Evolutionary conservation across 1,140 invertebrate genomes (phyloP), one percentile per base, ranked within the genome.

Genomic region (Mactra quadrangularis): DNA sequence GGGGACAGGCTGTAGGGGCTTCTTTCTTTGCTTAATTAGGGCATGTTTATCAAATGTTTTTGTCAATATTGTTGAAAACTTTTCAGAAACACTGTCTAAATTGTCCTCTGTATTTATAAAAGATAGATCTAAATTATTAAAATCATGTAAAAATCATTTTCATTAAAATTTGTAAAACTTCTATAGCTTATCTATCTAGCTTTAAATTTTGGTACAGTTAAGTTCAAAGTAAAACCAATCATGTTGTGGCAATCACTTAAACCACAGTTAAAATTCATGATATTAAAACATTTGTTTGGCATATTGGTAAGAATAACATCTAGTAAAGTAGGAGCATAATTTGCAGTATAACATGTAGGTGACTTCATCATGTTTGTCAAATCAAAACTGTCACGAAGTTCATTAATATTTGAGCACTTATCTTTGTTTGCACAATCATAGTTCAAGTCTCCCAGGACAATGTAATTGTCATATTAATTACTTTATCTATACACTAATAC

Each of bases 121-220:
- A 38, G 27, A 62, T 62, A 62, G 13, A 62, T 33, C 33, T 31
- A n/a, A n/a, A n/a, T n/a, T n/a, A n/a, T n/a, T 38, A 64, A 22
- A 17, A 22, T 15, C 6, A 3, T 35, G 7, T 33, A 64, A 38
- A 64, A 35, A 11, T 35, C n/a, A 19, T 7, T n/a, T 4, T 35
- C 29, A 66, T 66, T 59, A 59, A 75, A 75, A 59, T 38, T 22
- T 19, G 57, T 75, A 75, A 75, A 59, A 53, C 50, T 71, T 53
- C 68, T 52, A 29, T 70, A 50, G 25, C 45, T 70, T n/a, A 70
- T 74, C 50, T 31, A 74, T 52, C 52, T 53, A 19, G 27, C 70
- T 57, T 74, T 55, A 74, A 35, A 57, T 15, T 7, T 57, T 3
- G 70, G 50, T 38, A 74, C 70, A 17, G 35, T 59, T 41, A 75